Evolutionary conservation across 2,797 vertebrate species (phyloP), one percentile per base, ranked within the genome.

Genomic region (Xenopus petersii): DNA sequence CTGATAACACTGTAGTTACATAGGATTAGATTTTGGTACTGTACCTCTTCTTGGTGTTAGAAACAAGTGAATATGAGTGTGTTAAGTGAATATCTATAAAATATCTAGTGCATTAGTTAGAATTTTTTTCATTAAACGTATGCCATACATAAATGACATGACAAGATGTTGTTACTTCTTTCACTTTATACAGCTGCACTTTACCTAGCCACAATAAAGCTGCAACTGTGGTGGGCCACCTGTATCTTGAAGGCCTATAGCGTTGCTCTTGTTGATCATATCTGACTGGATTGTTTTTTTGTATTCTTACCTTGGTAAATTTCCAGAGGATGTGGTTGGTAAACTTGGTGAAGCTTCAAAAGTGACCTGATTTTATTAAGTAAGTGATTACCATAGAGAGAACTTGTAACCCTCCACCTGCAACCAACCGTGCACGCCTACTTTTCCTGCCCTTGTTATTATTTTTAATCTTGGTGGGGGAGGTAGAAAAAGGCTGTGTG

Each of bases 301-400:
- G 80, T 85, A 84, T 84, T 85, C 13, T 83, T 85, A 86, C 81
- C 80, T 80, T 58, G 51, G 70, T 24, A 60, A 42, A 77, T 83
- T 85, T 86, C 80, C 80, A 88, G 79, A 90, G 91, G 90, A 92
- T 84, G 90, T 17, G 90, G 89, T 60, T 88, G 83, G 49, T 48
- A 73, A 73, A 69, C 49, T 55, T 56, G 73, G 75, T 67, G 1
- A 66, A 79, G 80, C 74, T 77, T 69, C 73, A 85, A 85, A 90
- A 72, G 7, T 79, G 85, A 80, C 87, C 77, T 77, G 69, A 55
- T 84, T 83, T 70, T 73, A 71, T 86, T 75, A 79, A 81, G 83
- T 84, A 65, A 79, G 21, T 15, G 0, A 47, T n/a, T 10, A 76
- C 1, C 69, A 58, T 84, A 87, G 77, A 60, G 26, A 56, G 21